Evolutionary conservation across 2,797 vertebrate species (phyloP).

Genomic region (Anguilla marmorata): DNA sequence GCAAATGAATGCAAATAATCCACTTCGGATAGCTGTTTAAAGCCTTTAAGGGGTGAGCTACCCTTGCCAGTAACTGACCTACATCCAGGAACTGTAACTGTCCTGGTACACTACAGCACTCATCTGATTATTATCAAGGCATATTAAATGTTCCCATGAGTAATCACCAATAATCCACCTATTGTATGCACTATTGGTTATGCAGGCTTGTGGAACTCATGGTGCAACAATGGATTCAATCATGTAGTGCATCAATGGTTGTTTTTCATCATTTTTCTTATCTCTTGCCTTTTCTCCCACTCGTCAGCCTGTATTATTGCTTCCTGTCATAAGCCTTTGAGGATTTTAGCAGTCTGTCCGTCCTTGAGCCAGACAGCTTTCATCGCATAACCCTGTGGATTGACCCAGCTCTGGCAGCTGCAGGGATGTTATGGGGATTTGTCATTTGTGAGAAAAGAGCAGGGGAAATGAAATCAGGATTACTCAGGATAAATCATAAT

Average conservation of each 20-base stretch:
- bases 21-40: not conserved
- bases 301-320: not conserved
- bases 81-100: slow-evolving; percentile 21
- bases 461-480: not conserved
- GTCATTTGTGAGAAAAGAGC: not conserved
- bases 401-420: not conserved
- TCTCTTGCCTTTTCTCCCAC: not conserved
- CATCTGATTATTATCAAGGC: not conserved
- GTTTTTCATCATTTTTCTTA: not conserved
- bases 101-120: not conserved
- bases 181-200: not conserved
- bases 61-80: slow-evolving; percentile 15
- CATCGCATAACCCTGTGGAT: not conserved
- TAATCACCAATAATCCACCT: not conserved
- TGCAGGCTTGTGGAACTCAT: not conserved
- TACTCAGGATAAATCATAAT: slow-evolving; percentile 14
- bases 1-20: no score
- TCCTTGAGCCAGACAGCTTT: not conserved
- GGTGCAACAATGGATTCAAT: not conserved
- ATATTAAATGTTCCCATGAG: not conserved
- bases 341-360: not conserved
- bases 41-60: slow-evolving; percentile 13
- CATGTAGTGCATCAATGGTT: not conserved
- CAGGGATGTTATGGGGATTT: not conserved
- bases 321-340: not conserved